Conservation (phyloP, 2,797 vertebrate genomes). For the Psittacula echo region DNA sequence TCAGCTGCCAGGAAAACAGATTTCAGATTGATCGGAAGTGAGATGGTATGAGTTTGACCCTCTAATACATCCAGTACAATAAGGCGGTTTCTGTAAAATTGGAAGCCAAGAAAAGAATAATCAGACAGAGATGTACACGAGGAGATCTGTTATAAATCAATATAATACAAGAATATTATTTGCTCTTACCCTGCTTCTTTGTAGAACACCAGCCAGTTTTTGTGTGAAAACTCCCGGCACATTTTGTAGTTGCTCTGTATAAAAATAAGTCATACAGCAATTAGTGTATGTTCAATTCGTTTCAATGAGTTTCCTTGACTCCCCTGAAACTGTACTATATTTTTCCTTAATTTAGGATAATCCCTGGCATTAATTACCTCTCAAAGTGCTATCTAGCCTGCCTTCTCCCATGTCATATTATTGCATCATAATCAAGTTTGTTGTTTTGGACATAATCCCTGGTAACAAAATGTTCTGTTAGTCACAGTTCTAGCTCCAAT, state of each 20-base stretch:
- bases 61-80: slow-evolving; percentile 93
- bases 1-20: slow-evolving; percentile 91
- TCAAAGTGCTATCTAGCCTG: neutral
- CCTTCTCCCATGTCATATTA: neutral
- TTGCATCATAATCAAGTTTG: neutral
- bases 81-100: slow-evolving; percentile 83
- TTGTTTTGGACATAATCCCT: neutral
- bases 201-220: slow-evolving; percentile 98
- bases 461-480: neutral
- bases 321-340: neutral
- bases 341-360: neutral
- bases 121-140: neutral
- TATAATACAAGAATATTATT: neutral
- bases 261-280: neutral
- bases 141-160: neutral
- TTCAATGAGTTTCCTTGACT: neutral
- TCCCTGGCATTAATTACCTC: neutral
- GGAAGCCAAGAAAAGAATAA: slow-evolving; percentile 36
- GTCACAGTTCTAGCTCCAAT: neutral
- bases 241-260: slow-evolving; percentile 84
- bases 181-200: slow-evolving; percentile 88
- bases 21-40: slow-evolving; percentile 88
- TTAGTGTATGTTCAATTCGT: neutral
- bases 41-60: slow-evolving; percentile 88
- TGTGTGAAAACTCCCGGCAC: slow-evolving; percentile 93